Base-by-base conservation (phyloP, 1,140 invertebrate species). In the Coptotermes formosanus region DNA sequence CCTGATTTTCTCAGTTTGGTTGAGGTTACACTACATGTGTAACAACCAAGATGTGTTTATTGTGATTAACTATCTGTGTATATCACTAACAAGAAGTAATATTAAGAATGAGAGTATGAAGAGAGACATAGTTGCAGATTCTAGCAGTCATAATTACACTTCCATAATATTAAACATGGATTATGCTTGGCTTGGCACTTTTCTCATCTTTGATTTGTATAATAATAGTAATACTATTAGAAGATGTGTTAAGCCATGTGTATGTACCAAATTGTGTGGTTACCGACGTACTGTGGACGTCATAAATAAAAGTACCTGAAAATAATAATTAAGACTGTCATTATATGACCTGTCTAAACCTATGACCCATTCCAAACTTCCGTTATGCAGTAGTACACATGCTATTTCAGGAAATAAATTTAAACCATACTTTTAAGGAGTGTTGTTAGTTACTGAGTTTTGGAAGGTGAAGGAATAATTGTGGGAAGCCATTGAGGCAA, bases 181-280 rank as follows among this genome's bases (percentile, higher is more conserved):
- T 6, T 75, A 30, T n/a, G 64, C 64, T 75, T 75, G 64, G 64
- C 64, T 75, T 75, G 64, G 25, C 64, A 75, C 55, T 75, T 75
- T 75, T 75, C 64, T 75, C 64, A 69, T 75, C 0, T 23, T 75
- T 75, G 64, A 75, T 75, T 75, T 75, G 25, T 75, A 75, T 30
- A 75, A 30, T 75, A 75, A 75, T 75, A 75, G n/a, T 30, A 75
- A 75, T 30, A 75, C 8, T 75, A 75, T 75, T 75, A 75, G 64
- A 75, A 75, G 14, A 75, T 75, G 64, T 75, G n/a, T 75, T 75
- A 25, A 75, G 64, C 64, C n/a, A 30, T 75, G 64, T 75, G n/a
- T 75, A 75, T 75, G 64, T 75, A 75, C 64, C 64, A 75, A 75
- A 75, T 30, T 75, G 64, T 75, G 64, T 75, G 64, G 64, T 75